Percentiles rank a stretch among this genome's conserved stretches.
Conservation (phyloP, 2,113 vertebrate species). For the Labeo rohita region DNA sequence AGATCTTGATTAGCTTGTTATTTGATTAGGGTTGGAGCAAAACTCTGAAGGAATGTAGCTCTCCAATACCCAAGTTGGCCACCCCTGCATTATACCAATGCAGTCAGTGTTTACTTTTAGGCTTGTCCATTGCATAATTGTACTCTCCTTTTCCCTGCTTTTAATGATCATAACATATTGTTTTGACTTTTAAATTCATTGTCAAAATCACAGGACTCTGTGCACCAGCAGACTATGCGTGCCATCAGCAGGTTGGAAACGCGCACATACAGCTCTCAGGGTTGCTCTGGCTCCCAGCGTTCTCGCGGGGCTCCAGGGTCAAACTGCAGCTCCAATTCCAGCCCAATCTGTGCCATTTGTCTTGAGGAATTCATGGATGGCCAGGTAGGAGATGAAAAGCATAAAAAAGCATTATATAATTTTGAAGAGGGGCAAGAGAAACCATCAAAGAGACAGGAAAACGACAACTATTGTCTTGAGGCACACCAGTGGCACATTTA, state of each 20-base stretch:
- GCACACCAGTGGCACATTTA: neutral
- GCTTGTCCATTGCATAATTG: neutral
- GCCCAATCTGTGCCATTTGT: slow-evolving; percentile 92
- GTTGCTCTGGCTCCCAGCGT: slow-evolving; percentile 70
- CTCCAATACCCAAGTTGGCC: neutral
- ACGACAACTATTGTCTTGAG: neutral
- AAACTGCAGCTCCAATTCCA: slow-evolving; percentile 88
- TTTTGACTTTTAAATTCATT: neutral
- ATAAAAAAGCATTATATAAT: neutral
- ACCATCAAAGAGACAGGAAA: neutral
- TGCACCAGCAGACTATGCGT: slow-evolving; percentile 90
- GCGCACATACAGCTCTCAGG: slow-evolving; percentile 81
- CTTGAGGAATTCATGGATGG: slow-evolving; percentile 96
- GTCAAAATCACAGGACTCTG: slow-evolving; percentile 79
- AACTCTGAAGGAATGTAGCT: neutral
- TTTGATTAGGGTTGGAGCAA: neutral
- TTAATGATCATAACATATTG: neutral
- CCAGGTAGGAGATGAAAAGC: slow-evolving; percentile 78
- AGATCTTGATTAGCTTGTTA: neutral
- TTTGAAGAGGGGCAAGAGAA: neutral
- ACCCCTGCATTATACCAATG: neutral
- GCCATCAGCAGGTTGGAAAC: slow-evolving; percentile 89
- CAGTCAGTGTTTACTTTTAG: neutral
- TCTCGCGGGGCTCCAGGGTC: slow-evolving; percentile 78
- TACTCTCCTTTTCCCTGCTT: neutral